These are phyloP conservation scores for Malurus melanocephalus DNA, from an alignment of 2,113 vertebrate genomes.

Conservation along the genomic window DNA sequence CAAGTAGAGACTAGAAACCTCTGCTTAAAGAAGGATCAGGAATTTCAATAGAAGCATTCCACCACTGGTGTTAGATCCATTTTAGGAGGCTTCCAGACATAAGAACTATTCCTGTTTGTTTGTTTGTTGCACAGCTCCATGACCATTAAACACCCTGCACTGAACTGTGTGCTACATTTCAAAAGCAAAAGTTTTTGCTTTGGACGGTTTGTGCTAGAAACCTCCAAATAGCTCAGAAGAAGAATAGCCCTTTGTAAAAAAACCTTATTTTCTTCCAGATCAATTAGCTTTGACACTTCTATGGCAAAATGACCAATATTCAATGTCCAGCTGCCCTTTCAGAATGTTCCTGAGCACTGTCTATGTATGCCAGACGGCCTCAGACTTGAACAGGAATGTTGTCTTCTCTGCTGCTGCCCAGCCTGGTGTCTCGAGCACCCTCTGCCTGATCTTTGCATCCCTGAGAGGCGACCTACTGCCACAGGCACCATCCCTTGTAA, in stretches of 20 bases:
- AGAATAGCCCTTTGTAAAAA: neutral
- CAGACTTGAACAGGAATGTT: neutral
- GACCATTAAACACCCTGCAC: neutral
- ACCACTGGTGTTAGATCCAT: neutral
- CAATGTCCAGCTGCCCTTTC: neutral
- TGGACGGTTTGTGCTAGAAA: neutral
- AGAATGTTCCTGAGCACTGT: neutral
- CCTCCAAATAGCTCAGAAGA: neutral
- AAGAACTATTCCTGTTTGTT: neutral
- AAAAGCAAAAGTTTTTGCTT: neutral
- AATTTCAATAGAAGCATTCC: neutral
- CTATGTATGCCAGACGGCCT: neutral
- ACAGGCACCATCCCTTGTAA: neutral
- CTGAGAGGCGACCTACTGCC: neutral
- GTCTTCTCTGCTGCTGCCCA: neutral
- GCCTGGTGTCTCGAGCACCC: neutral
- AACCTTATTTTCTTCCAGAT: neutral
- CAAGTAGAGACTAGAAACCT: neutral
- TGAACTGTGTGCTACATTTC: neutral
- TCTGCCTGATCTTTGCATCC: neutral
- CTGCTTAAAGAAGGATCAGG: neutral
- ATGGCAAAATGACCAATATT: neutral
- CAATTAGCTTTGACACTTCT: neutral
- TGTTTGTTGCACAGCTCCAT: neutral
- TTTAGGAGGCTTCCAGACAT: neutral